phyloP scores from a whole-genome alignment of 2,888 invertebrate genomes.

The Drosophila anomalata region DNA sequence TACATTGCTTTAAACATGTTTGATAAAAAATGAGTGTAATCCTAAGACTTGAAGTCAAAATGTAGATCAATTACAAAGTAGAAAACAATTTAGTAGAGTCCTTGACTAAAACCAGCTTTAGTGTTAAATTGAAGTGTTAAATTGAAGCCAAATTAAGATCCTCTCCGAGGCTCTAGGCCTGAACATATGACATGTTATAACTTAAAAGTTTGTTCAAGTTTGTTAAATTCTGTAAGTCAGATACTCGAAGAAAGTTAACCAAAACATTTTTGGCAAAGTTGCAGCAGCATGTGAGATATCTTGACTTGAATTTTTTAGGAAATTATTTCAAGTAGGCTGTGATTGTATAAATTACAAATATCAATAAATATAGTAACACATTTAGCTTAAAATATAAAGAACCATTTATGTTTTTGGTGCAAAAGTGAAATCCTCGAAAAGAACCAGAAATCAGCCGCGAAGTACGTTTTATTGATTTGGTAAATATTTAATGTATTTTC shows the following conservation, averaged over 20 bases:
- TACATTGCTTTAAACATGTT: slow-evolving; percentile 32
- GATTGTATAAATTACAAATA: background rate
- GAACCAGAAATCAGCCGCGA: background rate
- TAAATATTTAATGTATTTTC: slow-evolving; percentile 58
- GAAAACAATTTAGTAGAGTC: slow-evolving; percentile 1
- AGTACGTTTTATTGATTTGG: slow-evolving; percentile 1
- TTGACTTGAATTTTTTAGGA: background rate
- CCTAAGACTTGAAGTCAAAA: slow-evolving; percentile 7
- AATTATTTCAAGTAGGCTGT: background rate
- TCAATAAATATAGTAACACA: no score
- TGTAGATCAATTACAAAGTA: background rate
- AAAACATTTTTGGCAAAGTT: slow-evolving; percentile 21
- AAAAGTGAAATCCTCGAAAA: no score
- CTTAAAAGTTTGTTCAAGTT: background rate
- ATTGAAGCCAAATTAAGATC: background rate
- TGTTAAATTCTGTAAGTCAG: background rate
- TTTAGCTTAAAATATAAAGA: no score
- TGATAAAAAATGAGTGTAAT: slow-evolving; percentile 10
- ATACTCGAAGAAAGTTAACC: slow-evolving; percentile 4
- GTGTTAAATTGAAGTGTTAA: slow-evolving; percentile 18
- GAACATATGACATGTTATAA: background rate
- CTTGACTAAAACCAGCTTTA: slow-evolving; percentile 7
- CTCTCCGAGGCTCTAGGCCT: background rate
- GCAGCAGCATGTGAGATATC: slow-evolving; percentile 17
- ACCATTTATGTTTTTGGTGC: no score